These are phyloP conservation scores for Himalopsyche phryganea DNA, from an alignment of 1,140 invertebrate species.

Conservation along the genomic window DNA sequence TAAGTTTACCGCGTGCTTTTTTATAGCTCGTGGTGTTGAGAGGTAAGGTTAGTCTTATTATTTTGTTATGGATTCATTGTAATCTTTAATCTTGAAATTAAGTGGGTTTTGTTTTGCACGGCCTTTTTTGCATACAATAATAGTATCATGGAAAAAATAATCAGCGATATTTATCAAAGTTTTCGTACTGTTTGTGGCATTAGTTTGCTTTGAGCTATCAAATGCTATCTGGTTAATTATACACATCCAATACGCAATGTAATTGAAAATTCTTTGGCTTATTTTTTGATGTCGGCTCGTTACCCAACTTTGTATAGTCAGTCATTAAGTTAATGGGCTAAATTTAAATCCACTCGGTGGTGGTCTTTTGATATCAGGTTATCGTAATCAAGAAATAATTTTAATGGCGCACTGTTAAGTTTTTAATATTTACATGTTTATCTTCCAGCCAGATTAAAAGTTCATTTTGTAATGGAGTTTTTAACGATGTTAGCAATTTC, in stretches of 20 bases:
- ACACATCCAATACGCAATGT: slow-evolving; percentile 16
- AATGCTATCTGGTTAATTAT: slow-evolving; percentile 28
- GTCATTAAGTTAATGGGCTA: no score
- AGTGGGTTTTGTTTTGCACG: slow-evolving; percentile 32
- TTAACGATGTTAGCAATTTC: no score
- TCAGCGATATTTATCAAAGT: slow-evolving; percentile 22
- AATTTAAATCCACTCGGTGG: no score
- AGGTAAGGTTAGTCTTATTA: slow-evolving; percentile 9
- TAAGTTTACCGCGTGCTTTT: background rate
- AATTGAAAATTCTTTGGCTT: slow-evolving; percentile 24
- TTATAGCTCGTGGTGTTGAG: slow-evolving; percentile 1
- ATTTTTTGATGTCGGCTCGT: background rate
- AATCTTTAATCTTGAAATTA: slow-evolving; percentile 32
- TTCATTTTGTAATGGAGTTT: no score
- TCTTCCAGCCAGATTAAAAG: no score
- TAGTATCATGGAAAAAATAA: slow-evolving; percentile 19
- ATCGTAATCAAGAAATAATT: no score
- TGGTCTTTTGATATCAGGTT: no score
- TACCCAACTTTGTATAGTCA: no score
- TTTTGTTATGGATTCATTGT: slow-evolving; percentile 27
- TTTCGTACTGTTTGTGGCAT: slow-evolving; percentile 23
- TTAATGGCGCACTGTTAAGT: no score
- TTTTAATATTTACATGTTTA: no score
- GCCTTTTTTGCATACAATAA: slow-evolving; percentile 21
- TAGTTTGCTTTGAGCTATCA: slow-evolving; percentile 28